A percentile compares a stretch with the other conserved stretches of the same genome.
phyloP scores from a whole-genome alignment of 2,113 vertebrate genomes.

The Cichladusa arquata region DNA sequence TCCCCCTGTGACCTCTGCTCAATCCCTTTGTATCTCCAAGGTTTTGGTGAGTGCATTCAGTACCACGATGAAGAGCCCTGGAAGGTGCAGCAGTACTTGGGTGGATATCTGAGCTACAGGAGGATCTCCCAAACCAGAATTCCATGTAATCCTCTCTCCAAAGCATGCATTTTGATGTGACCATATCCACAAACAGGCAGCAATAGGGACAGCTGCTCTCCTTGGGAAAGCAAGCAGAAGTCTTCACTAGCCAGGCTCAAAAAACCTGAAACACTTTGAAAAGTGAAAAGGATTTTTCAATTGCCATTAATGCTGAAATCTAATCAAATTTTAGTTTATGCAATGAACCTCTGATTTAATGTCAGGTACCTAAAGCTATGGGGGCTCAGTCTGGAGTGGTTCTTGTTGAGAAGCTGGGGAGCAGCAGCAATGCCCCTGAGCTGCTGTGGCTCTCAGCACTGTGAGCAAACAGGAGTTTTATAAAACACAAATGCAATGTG shows the following conservation, averaged over 20 bases:
- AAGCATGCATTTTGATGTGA: fast-evolving
- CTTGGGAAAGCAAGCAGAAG: background rate
- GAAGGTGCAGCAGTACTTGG: background rate
- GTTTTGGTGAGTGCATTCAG: background rate
- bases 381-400: background rate
- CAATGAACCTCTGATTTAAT: background rate
- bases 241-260: background rate
- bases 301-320: background rate
- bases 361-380: background rate
- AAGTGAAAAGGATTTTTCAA: background rate
- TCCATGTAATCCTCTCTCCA: background rate
- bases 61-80: fast-evolving
- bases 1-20: background rate
- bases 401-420: background rate
- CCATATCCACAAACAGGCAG: background rate
- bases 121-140: background rate
- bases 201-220: background rate
- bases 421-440: background rate
- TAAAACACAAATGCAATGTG: background rate
- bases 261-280: background rate
- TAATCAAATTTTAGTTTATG: background rate
- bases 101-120: background rate
- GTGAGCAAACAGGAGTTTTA: background rate
- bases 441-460: background rate
- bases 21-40: background rate